Percentiles rank a stretch among this genome's conserved stretches.
Evolutionary conservation across 2,888 invertebrate species (phyloP).

Genomic region (Alentia gelatinosa): DNA sequence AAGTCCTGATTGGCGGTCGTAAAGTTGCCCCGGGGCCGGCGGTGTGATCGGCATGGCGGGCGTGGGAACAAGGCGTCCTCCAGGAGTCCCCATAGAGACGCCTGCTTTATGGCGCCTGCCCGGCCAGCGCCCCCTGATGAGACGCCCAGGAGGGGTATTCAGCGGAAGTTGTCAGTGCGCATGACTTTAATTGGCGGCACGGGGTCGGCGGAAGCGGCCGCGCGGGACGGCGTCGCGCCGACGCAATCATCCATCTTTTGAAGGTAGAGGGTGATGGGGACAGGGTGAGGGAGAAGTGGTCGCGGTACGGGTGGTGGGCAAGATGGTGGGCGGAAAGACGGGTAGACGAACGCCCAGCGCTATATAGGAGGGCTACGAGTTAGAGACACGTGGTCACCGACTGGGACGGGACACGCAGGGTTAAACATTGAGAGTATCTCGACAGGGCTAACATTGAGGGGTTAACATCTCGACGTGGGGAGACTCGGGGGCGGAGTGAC

Average conservation of each 20-base stretch:
- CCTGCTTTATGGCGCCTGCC: neutral
- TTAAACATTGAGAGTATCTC: too few relatives aligned
- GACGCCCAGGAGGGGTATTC: constrained; percentile 11
- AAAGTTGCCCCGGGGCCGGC: neutral
- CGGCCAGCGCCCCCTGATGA: neutral
- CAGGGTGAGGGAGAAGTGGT: neutral
- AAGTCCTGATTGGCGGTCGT: constrained; percentile 4
- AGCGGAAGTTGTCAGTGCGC: constrained; percentile 47
- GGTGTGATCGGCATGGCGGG: neutral
- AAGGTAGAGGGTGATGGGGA: neutral
- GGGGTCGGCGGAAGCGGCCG: neutral
- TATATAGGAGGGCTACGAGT: too few relatives aligned
- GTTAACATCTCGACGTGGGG: too few relatives aligned
- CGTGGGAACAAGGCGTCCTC: neutral
- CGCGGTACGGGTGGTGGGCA: neutral
- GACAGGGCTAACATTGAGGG: too few relatives aligned
- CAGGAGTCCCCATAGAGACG: neutral
- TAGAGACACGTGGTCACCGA: too few relatives aligned
- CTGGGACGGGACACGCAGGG: too few relatives aligned
- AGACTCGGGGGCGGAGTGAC: neutral
- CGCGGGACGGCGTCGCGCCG: neutral
- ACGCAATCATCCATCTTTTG: constrained; percentile 8
- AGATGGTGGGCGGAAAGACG: neutral
- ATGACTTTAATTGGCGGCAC: constrained; percentile 41
- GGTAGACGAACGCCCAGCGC: too few relatives aligned